Evolutionary conservation across 2,797 vertebrate genomes (phyloP).

Genomic region (Schizothorax lantsangensis): DNA sequence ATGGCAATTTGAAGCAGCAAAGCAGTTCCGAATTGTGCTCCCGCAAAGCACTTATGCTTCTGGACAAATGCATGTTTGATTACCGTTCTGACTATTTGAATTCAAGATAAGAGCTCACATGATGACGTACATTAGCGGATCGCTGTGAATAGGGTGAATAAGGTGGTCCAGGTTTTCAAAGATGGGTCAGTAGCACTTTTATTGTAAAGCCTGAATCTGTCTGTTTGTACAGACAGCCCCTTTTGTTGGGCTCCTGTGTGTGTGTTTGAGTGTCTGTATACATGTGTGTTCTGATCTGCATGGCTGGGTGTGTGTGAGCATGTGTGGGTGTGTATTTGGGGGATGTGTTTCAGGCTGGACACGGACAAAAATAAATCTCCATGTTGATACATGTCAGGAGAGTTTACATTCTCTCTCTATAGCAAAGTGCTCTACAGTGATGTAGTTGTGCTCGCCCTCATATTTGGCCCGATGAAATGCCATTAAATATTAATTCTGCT

Average conservation of each 20-base stretch:
- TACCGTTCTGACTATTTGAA: conserved; percentile 28
- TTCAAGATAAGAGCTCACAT: conserved; percentile 25
- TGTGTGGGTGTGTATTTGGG: conserved; percentile 21
- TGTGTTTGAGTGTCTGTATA: conserved; percentile 14
- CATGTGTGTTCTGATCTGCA: conserved; percentile 25
- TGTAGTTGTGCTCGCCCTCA: neutral
- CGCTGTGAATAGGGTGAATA: neutral
- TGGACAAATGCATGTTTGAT: conserved; percentile 39
- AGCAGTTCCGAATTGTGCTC: neutral
- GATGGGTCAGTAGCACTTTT: conserved; percentile 16
- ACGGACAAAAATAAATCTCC: conserved; percentile 46
- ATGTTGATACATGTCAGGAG: conserved; percentile 42
- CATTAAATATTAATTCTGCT: conserved; percentile 42
- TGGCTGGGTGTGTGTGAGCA: conserved; percentile 18
- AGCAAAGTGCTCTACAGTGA: conserved; percentile 15
- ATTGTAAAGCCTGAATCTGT: conserved; percentile 15
- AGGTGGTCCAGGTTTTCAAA: neutral
- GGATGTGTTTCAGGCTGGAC: conserved; percentile 48
- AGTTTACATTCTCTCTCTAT: conserved; percentile 52
- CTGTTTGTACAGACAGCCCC: conserved; percentile 36
- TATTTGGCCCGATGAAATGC: conserved; percentile 3
- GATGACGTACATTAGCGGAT: neutral
- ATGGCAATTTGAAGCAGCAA: neutral
- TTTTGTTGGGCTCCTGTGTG: conserved; percentile 10
- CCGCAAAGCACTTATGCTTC: conserved; percentile 3